Evolutionary conservation across 2,888 invertebrate genomes (phyloP), one percentile per base, ranked within the genome.

Genomic region (Busseola fusca): DNA sequence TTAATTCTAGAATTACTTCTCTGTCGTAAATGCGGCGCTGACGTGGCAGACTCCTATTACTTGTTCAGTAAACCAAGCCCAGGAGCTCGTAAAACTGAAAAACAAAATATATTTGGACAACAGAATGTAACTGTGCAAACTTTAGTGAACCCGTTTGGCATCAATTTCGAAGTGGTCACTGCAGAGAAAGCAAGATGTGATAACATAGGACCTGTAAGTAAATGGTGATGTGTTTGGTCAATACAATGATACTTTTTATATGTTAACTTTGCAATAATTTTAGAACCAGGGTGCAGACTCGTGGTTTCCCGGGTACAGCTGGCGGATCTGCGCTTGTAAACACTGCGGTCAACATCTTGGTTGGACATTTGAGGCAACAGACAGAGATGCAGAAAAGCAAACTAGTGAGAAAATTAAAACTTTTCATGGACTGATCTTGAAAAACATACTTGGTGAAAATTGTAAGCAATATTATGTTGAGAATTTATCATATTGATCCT

Each of bases 301-400:
- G 14, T 97, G 97, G 97, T 97, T 96, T 89, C 96, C 97, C n/a
- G 97, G 97, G 18, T 97, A 96, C 85, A 95, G 95, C 21, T 97
- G 97, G 97, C 95, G 96, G 64, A 94, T 96, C 68, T 96, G 97
- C 84, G 93, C 96, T 58, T 97, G 97, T 87, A 96, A 96, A 27
- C 95, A 96, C 68, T 97, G 97, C 89, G 96, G 96, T 9, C 93
- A 96, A 60, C 96, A 96, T 83, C 90, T 97, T 52, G 97, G 97
- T 59, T 97, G 97, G 96, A 94, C 96, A 78, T 96, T 96, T 91
- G 96, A 96, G 86, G 95, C 91, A 57, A 82, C 93, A 60, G 83
- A 87, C 42, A 84, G 84, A 56, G 89, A 92, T 64, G 86, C 84
- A 60, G 80, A 86, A 25, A 83, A 87, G 21, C 78, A 83, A 68